phyloP scores from a whole-genome alignment of 1,140 invertebrate genomes.

The Bombus ignitus region DNA sequence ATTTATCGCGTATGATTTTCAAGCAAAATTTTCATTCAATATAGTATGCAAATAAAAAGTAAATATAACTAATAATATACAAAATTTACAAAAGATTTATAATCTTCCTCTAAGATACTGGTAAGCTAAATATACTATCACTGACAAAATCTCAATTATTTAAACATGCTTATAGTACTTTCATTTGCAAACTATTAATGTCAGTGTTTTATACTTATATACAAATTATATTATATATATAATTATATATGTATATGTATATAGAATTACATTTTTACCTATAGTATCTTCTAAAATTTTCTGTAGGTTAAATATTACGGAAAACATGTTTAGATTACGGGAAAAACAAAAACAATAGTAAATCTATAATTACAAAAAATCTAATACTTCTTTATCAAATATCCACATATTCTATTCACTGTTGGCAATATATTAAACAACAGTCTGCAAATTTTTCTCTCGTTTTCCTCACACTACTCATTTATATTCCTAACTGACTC shows the following conservation, averaged over 20 bases:
- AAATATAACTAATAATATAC: conserved; percentile 1
- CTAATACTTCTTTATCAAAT: conserved; percentile 2
- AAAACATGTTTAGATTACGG: conserved; percentile 67
- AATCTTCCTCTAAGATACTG: not conserved
- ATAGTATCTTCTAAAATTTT: conserved; percentile 60
- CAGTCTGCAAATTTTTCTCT: not conserved
- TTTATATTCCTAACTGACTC: conserved; percentile 23
- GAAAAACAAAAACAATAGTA: not conserved
- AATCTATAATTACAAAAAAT: not conserved
- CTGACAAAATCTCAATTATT: not conserved
- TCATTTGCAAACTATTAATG: conserved; percentile 12
- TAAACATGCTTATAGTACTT: conserved; percentile 15
- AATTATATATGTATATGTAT: conserved; percentile 23
- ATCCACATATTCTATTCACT: conserved; percentile 40
- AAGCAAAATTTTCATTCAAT: not conserved
- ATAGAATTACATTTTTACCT: conserved; percentile 65
- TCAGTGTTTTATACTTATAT: not conserved
- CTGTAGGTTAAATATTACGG: conserved; percentile 57
- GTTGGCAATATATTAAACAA: not conserved
- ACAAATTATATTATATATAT: not conserved
- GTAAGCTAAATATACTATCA: not conserved
- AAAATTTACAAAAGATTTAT: not conserved
- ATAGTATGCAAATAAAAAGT: not conserved
- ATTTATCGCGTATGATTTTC: not conserved
- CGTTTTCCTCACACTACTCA: not conserved